Conservation (phyloP, 2,888 invertebrate species). For the Leucoptera coffeella region DNA sequence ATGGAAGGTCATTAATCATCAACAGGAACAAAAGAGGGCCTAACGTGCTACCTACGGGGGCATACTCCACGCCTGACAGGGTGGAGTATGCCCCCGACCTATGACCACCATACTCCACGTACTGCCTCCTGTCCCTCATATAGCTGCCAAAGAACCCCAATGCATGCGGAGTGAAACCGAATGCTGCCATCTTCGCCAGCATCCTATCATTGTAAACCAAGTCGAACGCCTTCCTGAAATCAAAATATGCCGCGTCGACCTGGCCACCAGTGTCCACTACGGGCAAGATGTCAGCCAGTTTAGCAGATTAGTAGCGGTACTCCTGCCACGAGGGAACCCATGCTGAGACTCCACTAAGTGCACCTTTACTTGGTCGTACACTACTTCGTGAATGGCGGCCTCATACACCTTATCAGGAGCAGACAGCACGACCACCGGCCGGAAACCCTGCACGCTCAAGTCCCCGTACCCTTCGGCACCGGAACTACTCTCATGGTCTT, state of each 20-base stretch:
- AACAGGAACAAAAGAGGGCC: too few species aligned
- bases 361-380: too few species aligned
- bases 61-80: slow-evolving; percentile 4
- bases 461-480: not conserved
- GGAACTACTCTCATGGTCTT: too few species aligned
- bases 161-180: slow-evolving; percentile 2
- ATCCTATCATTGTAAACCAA: slow-evolving; percentile 4
- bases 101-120: too few species aligned
- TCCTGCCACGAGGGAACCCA: too few species aligned
- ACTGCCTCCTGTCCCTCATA: too few species aligned
- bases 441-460: not conserved
- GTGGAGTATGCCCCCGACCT: slow-evolving; percentile 3
- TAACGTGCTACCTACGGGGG: slow-evolving; percentile 3
- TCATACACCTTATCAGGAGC: not conserved
- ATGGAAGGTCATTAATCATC: too few species aligned
- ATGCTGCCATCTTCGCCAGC: too few species aligned
- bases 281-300: too few species aligned
- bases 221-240: slow-evolving; percentile 3
- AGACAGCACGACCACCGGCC: slow-evolving; percentile 1
- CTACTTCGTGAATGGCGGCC: slow-evolving; percentile 2
- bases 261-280: too few species aligned
- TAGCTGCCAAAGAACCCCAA: slow-evolving; percentile 3
- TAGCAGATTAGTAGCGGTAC: too few species aligned
- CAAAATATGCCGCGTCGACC: slow-evolving; percentile 3
- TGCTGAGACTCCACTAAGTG: too few species aligned